Percentiles rank a stretch among this genome's conserved stretches.
Conservation (phyloP, 2,797 vertebrate genomes). For the Pelodytes ibericus region DNA sequence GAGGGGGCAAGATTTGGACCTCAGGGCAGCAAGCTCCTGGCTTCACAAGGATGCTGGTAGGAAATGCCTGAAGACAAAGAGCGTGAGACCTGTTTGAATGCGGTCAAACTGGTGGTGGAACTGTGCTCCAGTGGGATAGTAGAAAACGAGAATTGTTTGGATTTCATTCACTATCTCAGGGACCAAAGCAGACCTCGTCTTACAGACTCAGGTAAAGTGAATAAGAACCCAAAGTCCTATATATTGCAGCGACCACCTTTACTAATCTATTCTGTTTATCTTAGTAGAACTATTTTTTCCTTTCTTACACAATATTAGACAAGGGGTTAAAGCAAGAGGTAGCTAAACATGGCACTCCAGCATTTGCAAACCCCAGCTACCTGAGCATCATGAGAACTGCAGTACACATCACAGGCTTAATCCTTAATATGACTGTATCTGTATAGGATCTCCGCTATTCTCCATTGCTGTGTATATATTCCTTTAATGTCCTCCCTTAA, state of each 20-base stretch:
- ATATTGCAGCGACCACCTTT: too few species aligned
- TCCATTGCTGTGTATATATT: not conserved
- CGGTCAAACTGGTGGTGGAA: conserved; percentile 93
- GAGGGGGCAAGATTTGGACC: conserved; percentile 65
- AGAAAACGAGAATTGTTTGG: conserved; percentile 92
- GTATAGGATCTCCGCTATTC: too few species aligned
- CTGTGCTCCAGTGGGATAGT: conserved; percentile 94
- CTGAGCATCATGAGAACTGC: too few species aligned
- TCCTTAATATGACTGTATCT: too few species aligned
- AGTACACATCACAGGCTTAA: too few species aligned
- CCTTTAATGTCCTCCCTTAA: not conserved
- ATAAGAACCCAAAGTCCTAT: not conserved
- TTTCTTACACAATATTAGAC: too few species aligned
- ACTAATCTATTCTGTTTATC: too few species aligned
- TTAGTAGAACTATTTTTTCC: too few species aligned
- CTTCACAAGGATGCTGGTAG: conserved; percentile 94
- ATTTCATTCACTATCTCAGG: conserved; percentile 96
- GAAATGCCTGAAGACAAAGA: conserved; percentile 98
- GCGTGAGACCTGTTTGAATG: conserved; percentile 97
- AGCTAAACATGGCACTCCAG: too few species aligned
- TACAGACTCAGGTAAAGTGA: conserved; percentile 85
- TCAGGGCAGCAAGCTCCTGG: conserved; percentile 77
- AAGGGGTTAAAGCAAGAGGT: too few species aligned
- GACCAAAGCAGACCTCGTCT: conserved; percentile 90
- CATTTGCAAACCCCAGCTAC: too few species aligned